Base-by-base conservation (phyloP, 1,140 invertebrate genomes). In the Riptortus pedestris region DNA sequence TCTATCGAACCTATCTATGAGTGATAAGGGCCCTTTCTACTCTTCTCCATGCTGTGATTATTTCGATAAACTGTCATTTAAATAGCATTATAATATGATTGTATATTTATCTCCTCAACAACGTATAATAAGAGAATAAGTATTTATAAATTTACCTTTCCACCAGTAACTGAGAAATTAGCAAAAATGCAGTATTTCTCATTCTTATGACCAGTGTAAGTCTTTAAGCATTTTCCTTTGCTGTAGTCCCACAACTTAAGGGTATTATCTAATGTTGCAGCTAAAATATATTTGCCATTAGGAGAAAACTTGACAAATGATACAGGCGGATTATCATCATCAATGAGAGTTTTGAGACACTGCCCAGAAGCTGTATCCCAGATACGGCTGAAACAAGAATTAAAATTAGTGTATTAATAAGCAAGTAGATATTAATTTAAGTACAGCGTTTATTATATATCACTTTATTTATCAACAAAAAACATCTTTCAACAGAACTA, bases 131-230 rank as follows among this genome's bases (percentile, higher is more conserved):
- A n/a, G n/a, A n/a, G n/a, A n/a, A n/a, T n/a, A n/a, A n/a, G n/a
- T n/a, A n/a, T n/a, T n/a, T n/a, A n/a, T n/a, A n/a, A n/a, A n/a
- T 70, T 74, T 75, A 93, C 92, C 83, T 98, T 99, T 75, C 96
- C 96, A 65, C 96, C 97, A 51, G 97, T 99, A 2, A 99, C 95
- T 60, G 96, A 99, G 75, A 99, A 99, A 77, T 99, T 99, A 24
- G 97, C 96, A 79, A 99, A 99, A 74, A 99, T 96, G 75, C 97
- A 99, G 77, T 98, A 99, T 75, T 99, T 99, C 78, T 98, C 94
- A 79, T 99, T 99, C 74, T 90, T 91, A 75, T 99, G 97, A 0
- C 96, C 96, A 0, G 87, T 91, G 70, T 99, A 99, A 0, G 93
- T 96, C 79, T 99, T 99, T 18, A 99, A 78, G 76, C 94, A 97